Evolutionary conservation across 2,113 vertebrate species (phyloP), one percentile per base, ranked within the genome.

Genomic region (Psephotus haematonotus): DNA sequence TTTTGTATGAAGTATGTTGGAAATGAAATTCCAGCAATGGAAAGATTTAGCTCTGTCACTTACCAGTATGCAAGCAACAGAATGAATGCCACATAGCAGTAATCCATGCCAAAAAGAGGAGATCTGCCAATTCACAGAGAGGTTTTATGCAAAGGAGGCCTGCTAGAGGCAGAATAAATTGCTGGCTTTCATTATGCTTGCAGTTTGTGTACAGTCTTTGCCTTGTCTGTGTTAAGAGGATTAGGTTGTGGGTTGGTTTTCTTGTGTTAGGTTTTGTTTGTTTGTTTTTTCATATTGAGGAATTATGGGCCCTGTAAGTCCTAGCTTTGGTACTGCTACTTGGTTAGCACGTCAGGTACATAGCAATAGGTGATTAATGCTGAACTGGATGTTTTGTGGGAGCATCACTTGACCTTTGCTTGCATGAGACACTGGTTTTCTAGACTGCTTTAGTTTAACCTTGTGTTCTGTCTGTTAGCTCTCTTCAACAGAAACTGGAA

Each of bases 151-250:
- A 62, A 94, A 93, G 69, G 83, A 82, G 39, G 83, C 47, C 82
- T 92, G 77, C 65, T 86, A 65, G 83, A 88, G 65, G 91, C 93
- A 94, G 81, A 88, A 91, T 53, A 74, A 84, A 57, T 57, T 76
- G 60, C 82, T 97, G 96, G 76, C 90, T 96, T 94, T 96, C 92
- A 88, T 95, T 95, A 86, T 7, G 28, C 86, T 78, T 90, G 39
- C 69, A 71, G 39, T 88, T 91, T 91, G 68, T 94, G 72, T 82
- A 50, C 60, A 86, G 68, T 71, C 82, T 84, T 86, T 92, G 82
- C 87, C 82, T 77, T 84, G 35, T 83, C 69, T 90, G 22, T 90
- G 47, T 72, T 72, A 62, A 86, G 88, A 93, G 13, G 82, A 78
- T 84, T 80, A 80, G 43, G 18, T 37, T 77, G 84, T 64, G 37